A percentile compares a stretch with the other conserved stretches of the same genome.
phyloP scores from a whole-genome alignment of 2,113 vertebrate genomes.

The Australoheros scitulus region DNA sequence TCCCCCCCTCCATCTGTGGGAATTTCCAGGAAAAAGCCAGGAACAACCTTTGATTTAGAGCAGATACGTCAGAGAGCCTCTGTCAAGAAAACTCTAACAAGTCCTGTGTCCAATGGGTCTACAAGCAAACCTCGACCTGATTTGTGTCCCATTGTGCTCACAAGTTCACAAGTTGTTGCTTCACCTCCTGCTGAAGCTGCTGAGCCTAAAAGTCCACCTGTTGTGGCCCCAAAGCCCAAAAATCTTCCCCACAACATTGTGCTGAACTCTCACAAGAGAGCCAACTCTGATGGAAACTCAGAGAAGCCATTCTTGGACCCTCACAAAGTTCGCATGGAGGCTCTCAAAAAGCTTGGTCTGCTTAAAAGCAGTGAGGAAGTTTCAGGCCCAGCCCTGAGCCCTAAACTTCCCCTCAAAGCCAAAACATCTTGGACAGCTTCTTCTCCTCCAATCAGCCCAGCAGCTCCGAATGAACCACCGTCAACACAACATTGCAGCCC shows the following conservation, averaged over 20 bases:
- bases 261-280: constrained; percentile 82
- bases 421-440: constrained; percentile 48
- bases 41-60: constrained; percentile 33
- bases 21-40: neutral
- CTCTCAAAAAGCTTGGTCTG: constrained; percentile 89
- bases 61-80: constrained; percentile 52
- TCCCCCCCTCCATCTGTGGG: neutral
- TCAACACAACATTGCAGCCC: neutral
- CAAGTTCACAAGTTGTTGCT: neutral
- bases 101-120: neutral
- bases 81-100: constrained; percentile 38
- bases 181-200: constrained; percentile 1
- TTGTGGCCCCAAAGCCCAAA: constrained; percentile 87
- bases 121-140: neutral
- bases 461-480: constrained; percentile 7
- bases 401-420: constrained; percentile 43
- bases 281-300: constrained; percentile 8
- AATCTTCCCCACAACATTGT: constrained; percentile 89
- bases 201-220: constrained; percentile 80
- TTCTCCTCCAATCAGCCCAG: constrained; percentile 54
- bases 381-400: constrained; percentile 36
- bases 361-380: constrained; percentile 71
- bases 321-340: constrained; percentile 82
- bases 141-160: neutral
- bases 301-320: constrained; percentile 51